Evolutionary conservation across 1,140 invertebrate genomes (phyloP).

Genomic region (Ceratitis capitata): DNA sequence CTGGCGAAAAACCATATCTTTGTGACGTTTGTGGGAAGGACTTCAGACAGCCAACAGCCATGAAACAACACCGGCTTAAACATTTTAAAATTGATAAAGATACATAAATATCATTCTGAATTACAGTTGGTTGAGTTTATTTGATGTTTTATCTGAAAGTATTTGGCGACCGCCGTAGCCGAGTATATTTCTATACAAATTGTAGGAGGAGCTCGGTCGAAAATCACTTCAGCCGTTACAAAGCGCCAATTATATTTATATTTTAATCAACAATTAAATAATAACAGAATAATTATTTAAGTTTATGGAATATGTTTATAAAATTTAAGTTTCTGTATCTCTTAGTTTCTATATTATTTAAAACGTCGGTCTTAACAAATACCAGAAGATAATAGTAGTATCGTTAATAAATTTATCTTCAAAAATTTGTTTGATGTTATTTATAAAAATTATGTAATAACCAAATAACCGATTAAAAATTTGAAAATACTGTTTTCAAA

Average conservation of each 20-base stretch:
- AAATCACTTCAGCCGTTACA: no score
- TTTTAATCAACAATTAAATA: no score
- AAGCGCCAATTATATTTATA: no score
- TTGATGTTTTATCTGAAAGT: neutral
- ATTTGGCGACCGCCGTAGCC: no score
- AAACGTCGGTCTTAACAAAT: neutral
- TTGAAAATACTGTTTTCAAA: neutral
- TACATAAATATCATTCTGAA: neutral
- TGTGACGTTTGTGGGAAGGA: constrained; percentile 17
- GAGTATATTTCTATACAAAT: no score
- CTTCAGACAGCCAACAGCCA: neutral
- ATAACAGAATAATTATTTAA: no score
- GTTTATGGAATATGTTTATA: no score
- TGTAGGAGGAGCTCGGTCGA: no score
- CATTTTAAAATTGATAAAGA: neutral
- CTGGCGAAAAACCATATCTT: constrained; percentile 9
- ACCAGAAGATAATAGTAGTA: neutral
- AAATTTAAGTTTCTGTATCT: neutral
- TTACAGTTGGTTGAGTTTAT: neutral
- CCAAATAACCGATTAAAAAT: no score
- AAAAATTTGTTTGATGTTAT: neutral
- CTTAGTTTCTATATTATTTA: neutral
- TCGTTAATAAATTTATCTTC: neutral
- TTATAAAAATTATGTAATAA: no score
- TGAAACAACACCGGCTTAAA: constrained; percentile 20